These are phyloP conservation scores for Andrena bucephala DNA, from an alignment of 2,888 invertebrate species.

Conservation along the genomic window DNA sequence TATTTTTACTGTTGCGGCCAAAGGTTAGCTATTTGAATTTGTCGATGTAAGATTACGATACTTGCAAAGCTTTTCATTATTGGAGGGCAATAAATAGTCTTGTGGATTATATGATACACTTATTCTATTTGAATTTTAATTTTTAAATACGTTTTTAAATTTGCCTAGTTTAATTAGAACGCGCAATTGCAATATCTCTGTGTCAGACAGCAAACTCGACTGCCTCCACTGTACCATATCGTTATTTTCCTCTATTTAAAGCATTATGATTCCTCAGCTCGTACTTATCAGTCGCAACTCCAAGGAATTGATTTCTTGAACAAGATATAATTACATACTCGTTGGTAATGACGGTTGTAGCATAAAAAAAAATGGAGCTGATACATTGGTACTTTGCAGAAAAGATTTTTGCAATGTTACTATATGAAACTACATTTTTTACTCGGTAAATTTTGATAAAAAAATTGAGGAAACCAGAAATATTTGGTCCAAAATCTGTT, in stretches of 20 bases:
- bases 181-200: not conserved
- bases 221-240: not conserved
- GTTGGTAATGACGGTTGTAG: not conserved
- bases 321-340: conserved; percentile 1
- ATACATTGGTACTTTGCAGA: not conserved
- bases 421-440: too few species aligned
- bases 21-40: too few species aligned
- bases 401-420: not conserved
- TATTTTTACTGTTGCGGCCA: too few species aligned
- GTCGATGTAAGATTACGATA: too few species aligned
- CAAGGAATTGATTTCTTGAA: conserved; percentile 8
- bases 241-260: not conserved
- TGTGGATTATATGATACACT: too few species aligned
- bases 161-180: not conserved
- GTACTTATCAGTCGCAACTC: not conserved
- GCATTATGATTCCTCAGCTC: not conserved
- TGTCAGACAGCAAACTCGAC: not conserved
- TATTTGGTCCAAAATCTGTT: too few species aligned
- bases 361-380: not conserved
- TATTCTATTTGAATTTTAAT: too few species aligned
- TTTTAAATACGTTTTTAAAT: too few species aligned
- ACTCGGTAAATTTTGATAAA: too few species aligned
- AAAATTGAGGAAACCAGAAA: too few species aligned
- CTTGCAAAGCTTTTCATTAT: too few species aligned
- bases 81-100: too few species aligned